Evolutionary conservation across 1,140 invertebrate genomes (phyloP).

Genomic region (Tachypleus tridentatus): DNA sequence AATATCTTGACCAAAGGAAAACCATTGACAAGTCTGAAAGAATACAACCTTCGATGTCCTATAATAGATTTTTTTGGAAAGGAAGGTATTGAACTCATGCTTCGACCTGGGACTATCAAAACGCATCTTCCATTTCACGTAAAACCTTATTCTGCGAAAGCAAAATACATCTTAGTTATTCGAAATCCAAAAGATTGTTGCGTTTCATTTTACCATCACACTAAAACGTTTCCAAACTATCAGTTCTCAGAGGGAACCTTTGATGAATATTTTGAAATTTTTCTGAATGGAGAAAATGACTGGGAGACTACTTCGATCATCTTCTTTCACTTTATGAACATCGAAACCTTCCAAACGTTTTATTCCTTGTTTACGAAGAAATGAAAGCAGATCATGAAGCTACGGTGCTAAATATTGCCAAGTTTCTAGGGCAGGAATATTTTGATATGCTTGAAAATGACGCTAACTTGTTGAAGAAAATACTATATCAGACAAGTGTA

Average conservation of each 20-base stretch:
- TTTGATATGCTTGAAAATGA: neutral
- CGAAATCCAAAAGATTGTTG: conserved; percentile 75
- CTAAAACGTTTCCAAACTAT: conserved; percentile 31
- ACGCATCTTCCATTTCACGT: conserved; percentile 61
- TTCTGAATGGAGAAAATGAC: conserved; percentile 7
- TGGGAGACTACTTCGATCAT: conserved; percentile 27
- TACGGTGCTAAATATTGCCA: conserved; percentile 9
- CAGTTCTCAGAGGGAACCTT: conserved; percentile 7
- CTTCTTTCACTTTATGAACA: conserved; percentile 24
- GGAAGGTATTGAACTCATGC: conserved; percentile 1
- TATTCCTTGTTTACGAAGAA: conserved; percentile 27
- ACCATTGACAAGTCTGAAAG: too few relatives aligned
- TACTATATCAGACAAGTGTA: conserved; percentile 9
- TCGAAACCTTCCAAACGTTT: conserved; percentile 23
- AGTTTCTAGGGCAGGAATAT: conserved; percentile 32
- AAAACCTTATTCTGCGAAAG: conserved; percentile 37
- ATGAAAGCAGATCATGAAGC: conserved; percentile 7
- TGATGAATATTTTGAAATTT: conserved; percentile 17
- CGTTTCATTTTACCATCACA: conserved; percentile 69
- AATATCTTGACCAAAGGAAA: too few relatives aligned
- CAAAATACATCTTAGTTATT: conserved; percentile 48
- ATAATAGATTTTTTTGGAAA: neutral
- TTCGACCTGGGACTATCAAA: conserved; percentile 33
- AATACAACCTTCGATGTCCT: too few relatives aligned
- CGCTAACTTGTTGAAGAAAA: conserved; percentile 2